Evolutionary conservation across 2,888 invertebrate species (phyloP).

Genomic region (Sympetrum striolatum): DNA sequence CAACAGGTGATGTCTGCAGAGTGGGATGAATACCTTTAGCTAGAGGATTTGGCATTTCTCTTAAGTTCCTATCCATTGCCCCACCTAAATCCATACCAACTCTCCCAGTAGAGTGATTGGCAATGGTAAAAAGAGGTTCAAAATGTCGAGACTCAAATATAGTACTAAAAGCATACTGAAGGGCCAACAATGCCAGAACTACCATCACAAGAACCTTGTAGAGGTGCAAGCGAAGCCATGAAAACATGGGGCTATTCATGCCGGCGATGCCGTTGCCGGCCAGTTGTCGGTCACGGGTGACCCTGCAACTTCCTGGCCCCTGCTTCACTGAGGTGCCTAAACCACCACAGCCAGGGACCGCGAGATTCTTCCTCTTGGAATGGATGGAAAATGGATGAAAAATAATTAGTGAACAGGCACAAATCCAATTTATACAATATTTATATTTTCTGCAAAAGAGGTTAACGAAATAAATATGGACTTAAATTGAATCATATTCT

Average conservation of each 20-base stretch:
- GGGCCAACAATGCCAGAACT: slow-evolving; percentile 70
- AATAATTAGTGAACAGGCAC: too few species aligned
- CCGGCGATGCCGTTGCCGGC: slow-evolving; percentile 23
- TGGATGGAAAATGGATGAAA: not conserved
- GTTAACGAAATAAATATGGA: too few species aligned
- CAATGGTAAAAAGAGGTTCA: slow-evolving; percentile 50
- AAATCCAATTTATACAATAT: too few species aligned
- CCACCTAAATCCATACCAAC: not conserved
- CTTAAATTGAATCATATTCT: too few species aligned
- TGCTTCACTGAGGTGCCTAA: slow-evolving; percentile 17
- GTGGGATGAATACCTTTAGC: slow-evolving; percentile 53
- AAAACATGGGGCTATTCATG: slow-evolving; percentile 29
- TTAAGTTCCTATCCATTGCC: slow-evolving; percentile 55
- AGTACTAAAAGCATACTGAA: slow-evolving; percentile 74
- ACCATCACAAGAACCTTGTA: slow-evolving; percentile 66
- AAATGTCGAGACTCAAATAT: slow-evolving; percentile 64
- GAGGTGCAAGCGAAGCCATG: slow-evolving; percentile 63
- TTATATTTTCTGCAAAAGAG: too few species aligned
- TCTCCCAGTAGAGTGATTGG: slow-evolving; percentile 50
- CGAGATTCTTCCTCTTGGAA: not conserved
- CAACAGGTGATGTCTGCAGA: not conserved
- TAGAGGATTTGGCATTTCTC: slow-evolving; percentile 56
- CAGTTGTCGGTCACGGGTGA: slow-evolving; percentile 24
- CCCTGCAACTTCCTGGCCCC: not conserved
- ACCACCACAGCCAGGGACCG: slow-evolving; percentile 33